Evolutionary conservation across 2,113 vertebrate genomes (phyloP).

Genomic region (Myrmecobius fasciatus): DNA sequence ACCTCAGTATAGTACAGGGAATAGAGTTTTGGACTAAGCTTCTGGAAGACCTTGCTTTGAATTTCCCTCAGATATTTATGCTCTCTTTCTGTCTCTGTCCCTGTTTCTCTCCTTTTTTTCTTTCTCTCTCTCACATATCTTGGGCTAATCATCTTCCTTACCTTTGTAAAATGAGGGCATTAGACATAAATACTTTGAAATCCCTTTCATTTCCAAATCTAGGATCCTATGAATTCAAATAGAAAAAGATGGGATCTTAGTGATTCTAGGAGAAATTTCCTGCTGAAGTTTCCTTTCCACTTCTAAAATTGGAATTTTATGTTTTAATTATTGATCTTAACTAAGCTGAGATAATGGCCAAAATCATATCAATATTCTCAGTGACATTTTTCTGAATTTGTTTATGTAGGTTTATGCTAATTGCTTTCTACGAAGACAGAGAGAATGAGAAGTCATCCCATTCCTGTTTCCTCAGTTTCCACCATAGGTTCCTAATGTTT

Average conservation of each 20-base stretch:
- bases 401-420: not conserved
- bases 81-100: too few relatives aligned
- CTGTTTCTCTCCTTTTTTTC: too few relatives aligned
- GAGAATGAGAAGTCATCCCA: not conserved
- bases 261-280: not conserved
- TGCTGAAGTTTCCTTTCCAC: not conserved
- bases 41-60: not conserved
- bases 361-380: not conserved
- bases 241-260: not conserved
- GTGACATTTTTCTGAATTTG: not conserved
- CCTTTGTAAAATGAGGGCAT: not conserved
- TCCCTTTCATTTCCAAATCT: not conserved
- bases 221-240: not conserved
- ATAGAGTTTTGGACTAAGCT: not conserved
- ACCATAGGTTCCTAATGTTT: not conserved
- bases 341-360: not conserved
- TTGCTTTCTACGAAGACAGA: not conserved
- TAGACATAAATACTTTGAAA: not conserved
- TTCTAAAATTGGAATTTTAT: not conserved
- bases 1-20: not conserved
- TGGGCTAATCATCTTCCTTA: not conserved
- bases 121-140: not conserved
- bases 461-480: not conserved
- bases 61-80: not conserved
- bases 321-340: not conserved